Base-by-base conservation (phyloP, 2,888 invertebrate species). In the Pyralis farinalis region DNA sequence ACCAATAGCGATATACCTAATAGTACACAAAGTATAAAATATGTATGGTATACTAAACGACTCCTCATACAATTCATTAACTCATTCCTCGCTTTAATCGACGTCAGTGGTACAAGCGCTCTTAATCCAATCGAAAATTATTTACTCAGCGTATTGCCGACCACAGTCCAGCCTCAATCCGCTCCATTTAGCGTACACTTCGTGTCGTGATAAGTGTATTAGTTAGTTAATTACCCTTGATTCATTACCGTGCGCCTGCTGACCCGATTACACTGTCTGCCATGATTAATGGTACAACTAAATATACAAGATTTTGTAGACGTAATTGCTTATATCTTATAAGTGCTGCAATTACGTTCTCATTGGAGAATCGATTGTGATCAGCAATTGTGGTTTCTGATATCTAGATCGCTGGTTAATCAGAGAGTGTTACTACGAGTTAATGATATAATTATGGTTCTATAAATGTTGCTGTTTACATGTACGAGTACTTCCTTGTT, bases 211-310 rank as follows among this genome's bases (percentile, higher is more conserved):
- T 77, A 79, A 77, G 70, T 80, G 75, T 75, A 73, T 69, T 68
- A 73, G 67, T 68, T 66, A 66, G 73, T 84, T 85, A 83, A 84
- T 84, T 84, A 79, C 73, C 57, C 58, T 77, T 75, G 79, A 82
- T 83, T 81, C 80, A 84, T 82, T 78, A 73, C 68, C 56, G 55
- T 52, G 56, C 59, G 64, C 47, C 16, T 4, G 44, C 57, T 67
- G 69, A 61, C 72, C 74, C 65, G 68, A 54, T 75, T 74, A 70
- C 71, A 77, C 67, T 57, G 71, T 52, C 50, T 47, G 53, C 53
- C 72, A 76, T 79, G 81, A 85, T 84, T 74, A 83, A 85, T 77
- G 73, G 56, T 44, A 55, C 65, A 58, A 51, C 63, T 60, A 65
- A 68, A 66, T 65, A 55, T 63, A 71, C 69, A 68, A 70, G 60